Percentiles rank a stretch among this genome's conserved stretches.
Evolutionary conservation across 1,140 invertebrate species (phyloP).

Genomic region (Drosophila athabasca): DNA sequence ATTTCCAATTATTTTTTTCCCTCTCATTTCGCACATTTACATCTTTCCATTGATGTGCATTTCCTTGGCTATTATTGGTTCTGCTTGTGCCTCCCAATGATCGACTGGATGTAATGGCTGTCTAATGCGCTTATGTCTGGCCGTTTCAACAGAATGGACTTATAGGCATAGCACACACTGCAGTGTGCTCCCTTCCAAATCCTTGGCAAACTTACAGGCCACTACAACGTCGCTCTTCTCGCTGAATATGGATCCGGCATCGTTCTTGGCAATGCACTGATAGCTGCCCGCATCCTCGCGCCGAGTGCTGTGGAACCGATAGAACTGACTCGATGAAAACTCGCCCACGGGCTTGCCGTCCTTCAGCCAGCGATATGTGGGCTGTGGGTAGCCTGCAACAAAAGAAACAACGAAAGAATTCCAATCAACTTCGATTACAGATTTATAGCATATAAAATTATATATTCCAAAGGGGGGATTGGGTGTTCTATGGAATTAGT

Average conservation of each 20-base stretch:
- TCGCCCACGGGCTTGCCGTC: conserved; percentile 90
- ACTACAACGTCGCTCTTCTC: conserved; percentile 93
- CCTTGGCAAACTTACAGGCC: conserved; percentile 90
- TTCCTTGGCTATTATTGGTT: background rate
- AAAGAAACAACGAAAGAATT: background rate
- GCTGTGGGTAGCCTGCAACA: conserved; percentile 91
- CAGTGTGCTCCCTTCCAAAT: too few relatives aligned
- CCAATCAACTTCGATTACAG: background rate
- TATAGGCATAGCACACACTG: background rate
- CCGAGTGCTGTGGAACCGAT: conserved; percentile 91
- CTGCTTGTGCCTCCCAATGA: background rate
- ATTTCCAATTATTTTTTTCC: too few relatives aligned
- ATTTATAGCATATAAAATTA: too few relatives aligned
- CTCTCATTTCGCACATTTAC: too few relatives aligned
- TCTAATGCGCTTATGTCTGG: conserved; percentile 7
- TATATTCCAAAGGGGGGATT: too few relatives aligned
- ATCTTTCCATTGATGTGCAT: background rate
- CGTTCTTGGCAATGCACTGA: conserved; percentile 95
- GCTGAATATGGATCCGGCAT: conserved; percentile 95
- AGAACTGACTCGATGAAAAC: conserved; percentile 90
- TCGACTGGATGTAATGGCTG: background rate
- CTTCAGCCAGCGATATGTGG: conserved; percentile 95
- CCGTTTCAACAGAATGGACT: background rate
- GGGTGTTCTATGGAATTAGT: too few relatives aligned
- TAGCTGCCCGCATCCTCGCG: conserved; percentile 93